Evolutionary conservation across 2,113 vertebrate species (phyloP), one percentile per base, ranked within the genome.

Genomic region (Pontoporia blainvillei): DNA sequence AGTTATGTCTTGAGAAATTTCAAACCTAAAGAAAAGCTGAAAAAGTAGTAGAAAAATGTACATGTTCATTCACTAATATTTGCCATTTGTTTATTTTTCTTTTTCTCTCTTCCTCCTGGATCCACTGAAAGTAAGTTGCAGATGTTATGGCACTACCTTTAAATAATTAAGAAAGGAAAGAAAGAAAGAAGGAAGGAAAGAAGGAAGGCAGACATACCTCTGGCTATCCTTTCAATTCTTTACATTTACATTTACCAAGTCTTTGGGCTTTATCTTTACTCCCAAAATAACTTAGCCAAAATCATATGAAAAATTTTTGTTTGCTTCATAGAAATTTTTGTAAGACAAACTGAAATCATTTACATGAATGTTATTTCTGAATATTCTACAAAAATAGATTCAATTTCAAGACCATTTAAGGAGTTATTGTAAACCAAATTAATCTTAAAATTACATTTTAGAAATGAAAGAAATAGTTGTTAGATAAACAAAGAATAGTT

Each of bases 371-470:
- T 39, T 90, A 83, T 83, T 90, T 96, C 34, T 78, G 57, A 92
- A 91, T 89, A 93, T 71, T 75, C 62, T 72, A 67, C 31, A 93
- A 82, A 95, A 72, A 91, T 23, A 75, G 27, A 44, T 90, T 91
- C 54, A n/a, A 31, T 88, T 92, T 92, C 18, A 96, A n/a, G 61
- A 73, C 8, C 27, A 82, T 57, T 86, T 88, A 96, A 94, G 46
- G 90, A 83, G 15, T 25, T 92, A 90, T 57, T 82, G 2, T 91
- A 96, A 94, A 79, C 20, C 25, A 93, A 93, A 78, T 94, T 2
- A 64, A 72, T 91, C 2, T 96, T 88, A 94, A 83, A 85, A 83
- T 91, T 96, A 87, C 83, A 91, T 88, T 93, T 93, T 96, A 23
- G 27, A 96, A 73, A 2, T 89, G 31, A 36, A 82, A 88, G 29